A percentile compares a stretch with the other conserved stretches of the same genome.
These are phyloP conservation scores for Trachelipus rathkii DNA, from an alignment of 1,140 invertebrate species.

Conservation along the genomic window DNA sequence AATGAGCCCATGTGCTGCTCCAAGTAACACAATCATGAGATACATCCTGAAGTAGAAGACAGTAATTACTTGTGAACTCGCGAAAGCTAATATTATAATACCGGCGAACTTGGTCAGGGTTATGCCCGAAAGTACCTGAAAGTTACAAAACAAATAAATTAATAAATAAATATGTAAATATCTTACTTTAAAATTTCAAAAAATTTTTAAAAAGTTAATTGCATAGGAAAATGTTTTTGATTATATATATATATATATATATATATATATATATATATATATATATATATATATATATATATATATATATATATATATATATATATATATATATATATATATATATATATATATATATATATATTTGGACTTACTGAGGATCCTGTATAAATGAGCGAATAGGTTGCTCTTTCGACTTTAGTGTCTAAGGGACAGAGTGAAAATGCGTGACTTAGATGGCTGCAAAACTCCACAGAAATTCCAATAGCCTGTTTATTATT, in stretches of 20 bases:
- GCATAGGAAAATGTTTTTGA: too few relatives aligned
- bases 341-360: too few relatives aligned
- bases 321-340: too few relatives aligned
- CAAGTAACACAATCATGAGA: conserved; percentile 80
- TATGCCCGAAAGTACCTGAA: conserved; percentile 80
- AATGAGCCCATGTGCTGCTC: conserved; percentile 81
- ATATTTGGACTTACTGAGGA: conserved; percentile 65
- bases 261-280: too few relatives aligned
- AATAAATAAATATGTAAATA: too few relatives aligned
- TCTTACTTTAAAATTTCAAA: too few relatives aligned
- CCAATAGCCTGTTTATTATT: conserved; percentile 64
- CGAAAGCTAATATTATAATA: conserved; percentile 79
- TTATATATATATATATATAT: too few relatives aligned
- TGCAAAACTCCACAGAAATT: conserved; percentile 91
- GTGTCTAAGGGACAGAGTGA: conserved; percentile 60
- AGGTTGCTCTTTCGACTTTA: conserved; percentile 61
- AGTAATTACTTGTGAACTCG: conserved; percentile 85
- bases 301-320: too few relatives aligned
- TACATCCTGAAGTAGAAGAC: conserved; percentile 95
- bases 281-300: too few relatives aligned
- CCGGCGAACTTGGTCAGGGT: conserved; percentile 90
- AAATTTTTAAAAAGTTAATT: too few relatives aligned
- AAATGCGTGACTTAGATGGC: conserved; percentile 69
- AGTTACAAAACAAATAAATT: too few relatives aligned
- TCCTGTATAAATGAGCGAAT: conserved; percentile 73